Percentiles rank a stretch among this genome's conserved stretches.
Conservation (phyloP, 2,113 vertebrate genomes). For the Penelope pileata region DNA sequence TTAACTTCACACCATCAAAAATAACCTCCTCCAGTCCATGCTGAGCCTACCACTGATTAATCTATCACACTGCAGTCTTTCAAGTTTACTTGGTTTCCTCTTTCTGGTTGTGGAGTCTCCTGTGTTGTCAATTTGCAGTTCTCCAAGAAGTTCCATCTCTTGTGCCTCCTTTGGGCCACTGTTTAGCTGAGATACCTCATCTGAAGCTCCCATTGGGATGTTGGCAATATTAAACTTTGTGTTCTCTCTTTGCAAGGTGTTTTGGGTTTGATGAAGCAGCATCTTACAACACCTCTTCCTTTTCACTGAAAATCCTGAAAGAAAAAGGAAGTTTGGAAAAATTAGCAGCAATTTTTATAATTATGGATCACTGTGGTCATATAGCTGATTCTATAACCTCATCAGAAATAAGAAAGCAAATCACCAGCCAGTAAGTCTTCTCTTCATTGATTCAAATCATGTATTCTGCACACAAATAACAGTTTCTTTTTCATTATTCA, state of each 20-base stretch:
- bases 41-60: background rate
- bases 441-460: background rate
- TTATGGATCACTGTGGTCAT: rapidly evolving
- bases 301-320: background rate
- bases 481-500: background rate
- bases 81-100: background rate
- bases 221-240: background rate
- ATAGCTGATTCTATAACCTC: background rate
- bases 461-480: background rate
- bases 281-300: background rate
- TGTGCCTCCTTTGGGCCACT: background rate
- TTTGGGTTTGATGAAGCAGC: background rate
- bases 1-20: background rate
- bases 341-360: background rate
- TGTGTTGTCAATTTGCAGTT: background rate
- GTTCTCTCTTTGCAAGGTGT: background rate
- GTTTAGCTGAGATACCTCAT: background rate
- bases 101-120: background rate
- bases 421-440: background rate
- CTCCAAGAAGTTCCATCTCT: background rate
- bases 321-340: background rate
- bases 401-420: background rate
- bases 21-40: background rate
- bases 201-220: background rate
- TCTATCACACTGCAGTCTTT: background rate